Evolutionary conservation across 2,888 invertebrate species (phyloP).

Genomic region (Oscheius sp.): DNA sequence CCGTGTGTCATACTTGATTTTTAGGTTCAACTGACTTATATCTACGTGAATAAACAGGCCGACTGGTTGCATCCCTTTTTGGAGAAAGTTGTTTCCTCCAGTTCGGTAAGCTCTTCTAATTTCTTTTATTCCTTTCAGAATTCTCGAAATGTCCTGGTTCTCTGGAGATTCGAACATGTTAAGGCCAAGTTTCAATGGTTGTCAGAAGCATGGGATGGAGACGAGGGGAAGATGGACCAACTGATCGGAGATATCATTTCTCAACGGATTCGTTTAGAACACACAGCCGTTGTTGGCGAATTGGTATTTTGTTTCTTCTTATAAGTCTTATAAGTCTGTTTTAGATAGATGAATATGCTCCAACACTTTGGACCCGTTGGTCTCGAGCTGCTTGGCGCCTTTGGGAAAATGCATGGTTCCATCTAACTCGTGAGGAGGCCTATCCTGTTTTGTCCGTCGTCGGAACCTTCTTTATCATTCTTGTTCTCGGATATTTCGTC

Average conservation of each 20-base stretch:
- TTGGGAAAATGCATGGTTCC: constrained; percentile 61
- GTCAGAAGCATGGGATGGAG: constrained; percentile 51
- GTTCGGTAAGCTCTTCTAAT: neutral
- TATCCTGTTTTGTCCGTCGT: constrained; percentile 65
- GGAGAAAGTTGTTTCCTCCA: constrained; percentile 31
- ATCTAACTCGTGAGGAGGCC: constrained; percentile 64
- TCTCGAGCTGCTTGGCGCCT: constrained; percentile 56
- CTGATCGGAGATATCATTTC: constrained; percentile 44
- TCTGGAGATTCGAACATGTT: constrained; percentile 64
- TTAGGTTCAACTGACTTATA: constrained; percentile 51
- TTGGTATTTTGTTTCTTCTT: constrained; percentile 2
- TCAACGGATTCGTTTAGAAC: constrained; percentile 43
- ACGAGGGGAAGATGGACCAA: constrained; percentile 43
- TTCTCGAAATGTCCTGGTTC: constrained; percentile 56
- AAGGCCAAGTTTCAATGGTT: constrained; percentile 64
- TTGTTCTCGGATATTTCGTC: constrained; percentile 44
- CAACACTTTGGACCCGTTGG: constrained; percentile 57
- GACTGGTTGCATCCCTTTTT: constrained; percentile 62
- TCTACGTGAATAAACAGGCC: constrained; percentile 57
- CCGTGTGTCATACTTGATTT: neutral
- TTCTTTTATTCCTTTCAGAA: constrained; percentile 6
- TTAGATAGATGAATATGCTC: constrained; percentile 58
- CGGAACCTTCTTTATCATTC: constrained; percentile 51
- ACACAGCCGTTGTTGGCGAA: constrained; percentile 31
- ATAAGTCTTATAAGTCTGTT: neutral